Evolutionary conservation across 2,113 vertebrate genomes (phyloP).

Genomic region (Chamaea fasciata): DNA sequence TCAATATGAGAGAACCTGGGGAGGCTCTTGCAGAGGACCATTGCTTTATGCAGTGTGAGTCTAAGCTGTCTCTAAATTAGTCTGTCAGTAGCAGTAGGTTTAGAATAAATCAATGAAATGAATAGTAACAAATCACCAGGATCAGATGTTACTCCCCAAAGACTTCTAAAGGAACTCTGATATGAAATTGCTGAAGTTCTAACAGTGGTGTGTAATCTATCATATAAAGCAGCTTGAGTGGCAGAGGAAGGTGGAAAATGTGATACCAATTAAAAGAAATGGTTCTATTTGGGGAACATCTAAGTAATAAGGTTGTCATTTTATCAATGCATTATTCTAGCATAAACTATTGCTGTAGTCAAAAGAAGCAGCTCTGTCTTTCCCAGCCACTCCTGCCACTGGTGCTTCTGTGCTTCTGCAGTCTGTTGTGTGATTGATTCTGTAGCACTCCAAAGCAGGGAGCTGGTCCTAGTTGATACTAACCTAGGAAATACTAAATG

Average conservation of each 20-base stretch:
- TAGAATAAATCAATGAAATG: slow-evolving; percentile 54
- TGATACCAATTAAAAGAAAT: slow-evolving; percentile 47
- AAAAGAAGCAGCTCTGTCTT: not conserved
- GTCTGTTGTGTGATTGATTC: not conserved
- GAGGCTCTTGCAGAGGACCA: not conserved
- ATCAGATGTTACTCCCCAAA: slow-evolving; percentile 26
- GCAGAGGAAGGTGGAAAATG: slow-evolving; percentile 25
- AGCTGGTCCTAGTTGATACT: not conserved
- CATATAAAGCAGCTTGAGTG: not conserved
- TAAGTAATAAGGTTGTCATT: slow-evolving; percentile 7
- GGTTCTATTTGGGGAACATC: not conserved
- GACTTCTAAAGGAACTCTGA: slow-evolving; percentile 33
- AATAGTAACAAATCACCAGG: slow-evolving; percentile 29
- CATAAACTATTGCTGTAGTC: not conserved
- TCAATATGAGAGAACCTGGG: not conserved
- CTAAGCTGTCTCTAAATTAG: not conserved
- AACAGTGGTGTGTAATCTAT: slow-evolving; percentile 3
- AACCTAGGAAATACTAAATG: not conserved
- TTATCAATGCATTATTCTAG: not conserved
- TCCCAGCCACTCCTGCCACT: not conserved
- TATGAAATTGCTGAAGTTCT: slow-evolving; percentile 33
- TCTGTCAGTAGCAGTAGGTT: not conserved
- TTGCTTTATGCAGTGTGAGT: not conserved
- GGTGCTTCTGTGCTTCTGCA: not conserved
- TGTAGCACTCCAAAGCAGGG: not conserved